These are phyloP conservation scores for Cassiopea andromeda DNA, from an alignment of 30 jellyfish, hydroid and myxozoan genomes.

Conservation along the genomic window DNA sequence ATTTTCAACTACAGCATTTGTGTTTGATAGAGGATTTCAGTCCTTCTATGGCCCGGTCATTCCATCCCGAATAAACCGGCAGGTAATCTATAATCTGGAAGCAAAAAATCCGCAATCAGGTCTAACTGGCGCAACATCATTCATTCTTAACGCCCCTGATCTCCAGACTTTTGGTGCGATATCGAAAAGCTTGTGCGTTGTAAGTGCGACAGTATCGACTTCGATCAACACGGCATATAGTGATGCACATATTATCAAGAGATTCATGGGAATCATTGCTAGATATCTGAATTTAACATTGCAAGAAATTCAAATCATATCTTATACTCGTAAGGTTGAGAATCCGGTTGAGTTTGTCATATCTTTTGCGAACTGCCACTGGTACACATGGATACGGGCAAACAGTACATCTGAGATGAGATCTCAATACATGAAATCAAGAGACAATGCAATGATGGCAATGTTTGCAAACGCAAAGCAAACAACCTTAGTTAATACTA, in stretches of 20 bases:
- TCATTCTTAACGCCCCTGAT: conserved; percentile 53
- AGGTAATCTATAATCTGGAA: conserved; percentile 29
- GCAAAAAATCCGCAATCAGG: conserved; percentile 87
- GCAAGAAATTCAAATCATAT: conserved; percentile 65
- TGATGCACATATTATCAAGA: conserved; percentile 41
- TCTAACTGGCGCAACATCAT: conserved; percentile 15
- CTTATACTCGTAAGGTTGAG: conserved; percentile 24
- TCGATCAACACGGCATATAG: conserved; percentile 70
- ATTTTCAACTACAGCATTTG: conserved; percentile 22
- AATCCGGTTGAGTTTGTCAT: conserved; percentile 32
- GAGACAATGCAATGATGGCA: conserved; percentile 8
- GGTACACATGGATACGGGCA: conserved; percentile 53
- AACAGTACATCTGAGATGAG: neutral
- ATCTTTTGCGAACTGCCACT: conserved; percentile 55
- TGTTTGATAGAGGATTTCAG: conserved; percentile 66
- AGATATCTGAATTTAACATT: conserved; percentile 28
- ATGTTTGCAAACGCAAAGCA: conserved; percentile 12
- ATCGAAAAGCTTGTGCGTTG: conserved; percentile 63
- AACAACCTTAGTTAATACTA: neutral
- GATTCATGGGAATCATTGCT: conserved; percentile 60
- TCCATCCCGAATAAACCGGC: conserved; percentile 33
- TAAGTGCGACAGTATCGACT: conserved; percentile 52
- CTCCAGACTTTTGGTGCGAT: conserved; percentile 12
- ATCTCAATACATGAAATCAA: conserved; percentile 12
- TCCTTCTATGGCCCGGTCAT: conserved; percentile 70